Conservation (phyloP, 2,113 vertebrate species). For the Colinus virginianus region DNA sequence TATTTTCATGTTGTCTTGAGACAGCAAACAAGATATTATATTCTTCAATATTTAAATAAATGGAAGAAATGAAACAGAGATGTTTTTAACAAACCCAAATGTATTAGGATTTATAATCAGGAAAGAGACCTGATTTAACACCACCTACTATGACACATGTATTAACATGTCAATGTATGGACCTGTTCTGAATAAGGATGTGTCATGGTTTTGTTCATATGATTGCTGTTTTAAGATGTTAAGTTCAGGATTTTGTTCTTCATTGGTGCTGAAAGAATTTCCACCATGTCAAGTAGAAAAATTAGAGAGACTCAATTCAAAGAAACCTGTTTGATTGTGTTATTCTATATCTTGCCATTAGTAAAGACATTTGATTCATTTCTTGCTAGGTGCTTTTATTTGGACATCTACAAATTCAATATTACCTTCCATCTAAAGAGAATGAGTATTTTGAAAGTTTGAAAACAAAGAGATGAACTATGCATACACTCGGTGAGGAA, state of each 20-base stretch:
- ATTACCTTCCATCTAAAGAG: neutral
- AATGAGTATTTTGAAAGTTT: neutral
- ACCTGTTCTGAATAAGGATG: neutral
- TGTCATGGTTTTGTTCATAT: neutral
- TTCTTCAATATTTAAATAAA: neutral
- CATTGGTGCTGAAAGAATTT: neutral
- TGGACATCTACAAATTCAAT: neutral
- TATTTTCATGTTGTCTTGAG: neutral
- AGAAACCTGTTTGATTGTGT: neutral
- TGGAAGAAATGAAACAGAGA: neutral
- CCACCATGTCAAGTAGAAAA: neutral
- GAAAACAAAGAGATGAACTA: neutral
- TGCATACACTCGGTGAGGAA: neutral
- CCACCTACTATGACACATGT: neutral
- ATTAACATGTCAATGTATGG: neutral
- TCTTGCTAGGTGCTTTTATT: neutral
- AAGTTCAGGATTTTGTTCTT: neutral
- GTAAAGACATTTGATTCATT: neutral
- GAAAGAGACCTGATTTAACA: neutral
- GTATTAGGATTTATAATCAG: neutral
- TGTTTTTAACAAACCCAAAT: neutral
- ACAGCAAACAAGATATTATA: neutral
- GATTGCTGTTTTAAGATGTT: neutral
- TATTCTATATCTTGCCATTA: neutral
- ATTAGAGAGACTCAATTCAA: neutral